Percentiles rank a stretch among this genome's conserved stretches.
Evolutionary conservation across 2,888 invertebrate genomes (phyloP).

Genomic region (Drosophila barbarae): DNA sequence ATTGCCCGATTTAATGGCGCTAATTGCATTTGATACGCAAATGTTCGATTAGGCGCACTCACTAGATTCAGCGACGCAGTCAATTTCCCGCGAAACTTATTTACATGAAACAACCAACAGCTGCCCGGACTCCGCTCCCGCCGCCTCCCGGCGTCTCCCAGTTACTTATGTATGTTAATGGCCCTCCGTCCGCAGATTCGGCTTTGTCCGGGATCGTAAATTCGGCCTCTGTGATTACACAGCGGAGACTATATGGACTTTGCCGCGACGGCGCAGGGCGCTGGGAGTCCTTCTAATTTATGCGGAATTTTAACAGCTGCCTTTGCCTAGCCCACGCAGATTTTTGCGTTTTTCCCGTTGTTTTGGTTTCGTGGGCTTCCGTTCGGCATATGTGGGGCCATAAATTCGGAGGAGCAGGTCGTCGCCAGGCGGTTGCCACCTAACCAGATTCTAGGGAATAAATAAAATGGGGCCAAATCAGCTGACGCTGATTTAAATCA

Average conservation of each 20-base stretch:
- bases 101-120: constrained; percentile 39
- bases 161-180: constrained; percentile 46
- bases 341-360: constrained; percentile 48
- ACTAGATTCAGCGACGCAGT: constrained; percentile 17
- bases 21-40: constrained; percentile 72
- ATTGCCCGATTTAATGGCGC: constrained; percentile 62
- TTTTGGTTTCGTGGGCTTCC: constrained; percentile 11
- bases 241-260: constrained; percentile 17
- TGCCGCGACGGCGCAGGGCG: background rate
- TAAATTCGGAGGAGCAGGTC: constrained; percentile 20
- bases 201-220: constrained; percentile 39
- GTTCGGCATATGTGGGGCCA: constrained; percentile 12
- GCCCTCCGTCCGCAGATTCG: constrained; percentile 8
- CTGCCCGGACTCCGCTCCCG: constrained; percentile 21
- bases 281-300: constrained; percentile 56
- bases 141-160: constrained; percentile 10
- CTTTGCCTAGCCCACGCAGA: constrained; percentile 45
- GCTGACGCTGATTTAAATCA: constrained; percentile 64
- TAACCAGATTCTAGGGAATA: constrained; percentile 27
- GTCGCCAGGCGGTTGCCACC: constrained; percentile 14
- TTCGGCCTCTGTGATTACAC: constrained; percentile 60
- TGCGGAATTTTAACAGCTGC: constrained; percentile 64
- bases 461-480: constrained; percentile 52
- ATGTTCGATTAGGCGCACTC: constrained; percentile 61
- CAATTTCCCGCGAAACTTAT: constrained; percentile 34